phyloP scores from a whole-genome alignment of 2,888 invertebrate genomes.

The Deilephila porcellus region DNA sequence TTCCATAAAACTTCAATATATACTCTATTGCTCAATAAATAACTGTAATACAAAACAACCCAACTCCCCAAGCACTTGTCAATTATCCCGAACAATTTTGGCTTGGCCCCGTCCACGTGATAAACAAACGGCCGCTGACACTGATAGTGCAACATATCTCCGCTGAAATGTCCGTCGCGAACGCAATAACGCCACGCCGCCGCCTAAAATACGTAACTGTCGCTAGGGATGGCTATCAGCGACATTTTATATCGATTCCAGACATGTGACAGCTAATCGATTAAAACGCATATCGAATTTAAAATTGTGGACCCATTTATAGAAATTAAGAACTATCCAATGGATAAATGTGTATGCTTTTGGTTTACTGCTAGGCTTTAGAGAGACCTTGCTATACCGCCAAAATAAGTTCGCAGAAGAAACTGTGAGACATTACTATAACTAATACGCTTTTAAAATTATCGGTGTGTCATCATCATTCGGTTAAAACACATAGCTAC shows the following conservation, averaged over 20 bases:
- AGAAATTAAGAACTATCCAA: too few relatives aligned
- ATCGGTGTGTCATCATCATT: too few relatives aligned
- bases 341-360: too few relatives aligned
- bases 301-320: too few relatives aligned
- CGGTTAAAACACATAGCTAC: too few relatives aligned
- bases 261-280: not conserved
- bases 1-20: not conserved
- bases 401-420: too few relatives aligned
- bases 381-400: too few relatives aligned
- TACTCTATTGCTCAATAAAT: not conserved
- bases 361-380: too few relatives aligned
- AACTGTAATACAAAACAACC: not conserved
- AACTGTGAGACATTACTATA: too few relatives aligned
- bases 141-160: constrained; percentile 22
- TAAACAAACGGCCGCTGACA: constrained; percentile 2
- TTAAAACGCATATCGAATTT: too few relatives aligned
- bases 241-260: not conserved
- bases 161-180: constrained; percentile 3
- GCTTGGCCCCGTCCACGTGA: not conserved
- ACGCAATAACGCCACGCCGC: constrained; percentile 9
- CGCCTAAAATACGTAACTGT: not conserved
- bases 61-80: constrained; percentile 2
- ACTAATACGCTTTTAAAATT: too few relatives aligned
- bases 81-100: not conserved
- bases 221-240: not conserved